Evolutionary conservation across 2,888 invertebrate species (phyloP).

Genomic region (Helleia helle): DNA sequence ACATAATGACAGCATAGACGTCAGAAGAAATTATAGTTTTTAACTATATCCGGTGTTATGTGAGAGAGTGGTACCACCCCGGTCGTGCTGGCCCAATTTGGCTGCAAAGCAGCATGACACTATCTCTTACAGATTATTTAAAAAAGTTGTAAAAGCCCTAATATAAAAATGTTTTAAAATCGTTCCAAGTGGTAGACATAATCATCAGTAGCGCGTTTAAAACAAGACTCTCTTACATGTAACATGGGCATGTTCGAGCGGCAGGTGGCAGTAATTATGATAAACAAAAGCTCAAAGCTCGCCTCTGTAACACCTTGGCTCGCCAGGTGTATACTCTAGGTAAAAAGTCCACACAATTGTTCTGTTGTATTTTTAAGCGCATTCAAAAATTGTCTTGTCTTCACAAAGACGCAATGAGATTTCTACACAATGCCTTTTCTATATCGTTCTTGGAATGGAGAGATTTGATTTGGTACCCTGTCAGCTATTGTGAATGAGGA

Average conservation of each 20-base stretch:
- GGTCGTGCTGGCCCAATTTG: too few species aligned
- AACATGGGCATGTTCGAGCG: conserved; percentile 1
- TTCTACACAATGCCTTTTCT: background rate
- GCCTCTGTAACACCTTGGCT: conserved; percentile 28
- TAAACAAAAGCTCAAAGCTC: conserved; percentile 35
- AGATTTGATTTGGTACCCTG: background rate
- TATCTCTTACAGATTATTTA: too few species aligned
- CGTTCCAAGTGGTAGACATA: too few species aligned
- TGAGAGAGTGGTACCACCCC: too few species aligned
- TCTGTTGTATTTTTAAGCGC: background rate
- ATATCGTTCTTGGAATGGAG: background rate
- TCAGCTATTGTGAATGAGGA: background rate
- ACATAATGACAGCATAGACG: too few species aligned
- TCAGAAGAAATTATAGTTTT: too few species aligned
- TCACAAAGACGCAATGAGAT: background rate
- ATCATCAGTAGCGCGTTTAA: too few species aligned
- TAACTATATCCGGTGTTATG: too few species aligned
- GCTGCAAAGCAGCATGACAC: too few species aligned
- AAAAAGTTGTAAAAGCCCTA: too few species aligned
- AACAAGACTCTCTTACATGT: background rate
- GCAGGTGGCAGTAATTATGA: conserved; percentile 56
- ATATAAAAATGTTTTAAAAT: too few species aligned
- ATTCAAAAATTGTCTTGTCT: background rate
- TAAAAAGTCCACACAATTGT: conserved; percentile 1
- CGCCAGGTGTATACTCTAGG: conserved; percentile 50